Base-by-base conservation (phyloP, 30 jellyfish, hydroid and myxozoan genomes). In the Catostylus mosaicus region DNA sequence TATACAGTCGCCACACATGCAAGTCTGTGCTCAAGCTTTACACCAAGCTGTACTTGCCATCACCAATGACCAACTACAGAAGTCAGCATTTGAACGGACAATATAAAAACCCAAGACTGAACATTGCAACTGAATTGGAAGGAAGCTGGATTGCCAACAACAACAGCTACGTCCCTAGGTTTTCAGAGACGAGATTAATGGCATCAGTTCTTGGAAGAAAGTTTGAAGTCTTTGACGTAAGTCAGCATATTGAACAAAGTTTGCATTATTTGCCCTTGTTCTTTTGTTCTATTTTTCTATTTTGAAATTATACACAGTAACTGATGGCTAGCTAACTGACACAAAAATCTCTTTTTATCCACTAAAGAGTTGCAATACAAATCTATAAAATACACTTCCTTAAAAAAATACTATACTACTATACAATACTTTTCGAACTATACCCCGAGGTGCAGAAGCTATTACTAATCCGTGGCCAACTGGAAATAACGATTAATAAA, bases 1-100 rank as follows among this genome's bases (percentile, higher is more conserved):
- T n/a, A 46, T 59, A 10, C 75, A 79, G 90, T 32, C 90, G 90
- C 59, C 73, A 79, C 75, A 52, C 82, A 4, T 79, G 90, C 90
- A 79, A 79, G 50, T 40, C 82, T 3, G 90, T 79, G 32, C 31
- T 79, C 46, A 63, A 64, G 43, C 57, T 79, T 11, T 79, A 79
- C 82, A 31, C 61, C 3, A 61, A 62, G 60, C 64, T 79, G 37
- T 79, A 63, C 82, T 30, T 79, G 83, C 90, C 90, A 62, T 79
- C 90, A 5, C 36, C 43, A 46, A 59, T 77, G 89, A 34, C 90
- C 14, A 66, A 24, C 75, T 79, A 63, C 82, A 62, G 90, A 62
- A 79, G 90, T 30, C 82, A 35, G 19, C 82, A 63, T 69, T 9
- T 40, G 27, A 52, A 50, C 1, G 38, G 68, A 16, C 69, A 50